Base-by-base conservation (phyloP, 2,888 invertebrate genomes). In the Yponomeuta sedellus region DNA sequence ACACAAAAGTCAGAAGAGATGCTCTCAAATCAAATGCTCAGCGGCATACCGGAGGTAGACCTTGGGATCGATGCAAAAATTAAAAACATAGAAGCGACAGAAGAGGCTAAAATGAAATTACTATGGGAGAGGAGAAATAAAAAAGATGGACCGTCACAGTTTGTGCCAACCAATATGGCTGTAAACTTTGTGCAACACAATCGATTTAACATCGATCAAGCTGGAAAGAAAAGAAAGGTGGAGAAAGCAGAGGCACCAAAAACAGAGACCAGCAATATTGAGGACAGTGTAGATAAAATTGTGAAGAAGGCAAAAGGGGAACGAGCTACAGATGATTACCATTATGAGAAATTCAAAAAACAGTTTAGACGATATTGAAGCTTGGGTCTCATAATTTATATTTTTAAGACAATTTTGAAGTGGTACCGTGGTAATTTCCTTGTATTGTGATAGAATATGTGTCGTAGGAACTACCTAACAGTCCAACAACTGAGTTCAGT, bases 21-120 rank as follows among this genome's bases (percentile, higher is more conserved):
- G 98, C 93, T 99, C 75, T 99, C 99, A 3, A 99, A 99, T 93
- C 99, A 99, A 92, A 99, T 99, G 99, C 92, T 99, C 5, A 99
- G 98, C 79, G 99, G 99, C 56, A 99, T 99, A 72, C 99, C 99
- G 0, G 99, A 99, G 92, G 97, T 99, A 0, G 99, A 99, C 88
- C 93, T 99, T 66, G 99, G 99, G n/a, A 98, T 99, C 74, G 98
- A 99, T 77, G 98, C 98, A 0, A 99, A 99, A 92, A 99, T 99
- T 70, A 95, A 95, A 78, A 99, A 99, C 82, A 99, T 99, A 73
- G 98, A 99, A 92, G 98, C 98, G 0, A 99, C 99, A 0, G 99
- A 99, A 86, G 98, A 98, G 78, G 99, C 99, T 0, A 99, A 99
- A 88, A 94, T 98, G 82, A 96, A 95, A 82, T 88, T 99, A 52